phyloP scores from a whole-genome alignment of 1,140 invertebrate species.

The Cyphomyrmex costatus region DNA sequence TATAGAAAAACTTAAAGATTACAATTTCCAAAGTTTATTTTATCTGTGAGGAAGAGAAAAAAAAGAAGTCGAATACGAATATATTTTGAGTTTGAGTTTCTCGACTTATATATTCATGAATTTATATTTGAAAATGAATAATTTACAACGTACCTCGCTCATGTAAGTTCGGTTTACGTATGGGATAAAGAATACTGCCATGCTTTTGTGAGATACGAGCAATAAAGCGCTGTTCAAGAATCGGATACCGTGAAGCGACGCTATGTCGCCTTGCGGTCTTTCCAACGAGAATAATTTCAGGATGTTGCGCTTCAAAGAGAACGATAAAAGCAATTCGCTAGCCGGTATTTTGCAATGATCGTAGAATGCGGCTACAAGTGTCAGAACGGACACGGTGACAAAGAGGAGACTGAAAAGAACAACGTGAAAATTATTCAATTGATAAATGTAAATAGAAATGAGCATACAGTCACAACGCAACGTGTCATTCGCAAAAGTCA shows the following conservation, averaged over 20 bases:
- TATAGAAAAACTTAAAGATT: not conserved
- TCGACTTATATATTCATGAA: not conserved
- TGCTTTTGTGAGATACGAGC: slow-evolving; percentile 90
- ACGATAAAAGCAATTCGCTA: slow-evolving; percentile 87
- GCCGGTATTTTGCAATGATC: slow-evolving; percentile 81
- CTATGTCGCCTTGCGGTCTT: slow-evolving; percentile 88
- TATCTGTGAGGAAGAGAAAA: not conserved
- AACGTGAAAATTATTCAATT: slow-evolving; percentile 2
- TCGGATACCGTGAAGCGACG: slow-evolving; percentile 90
- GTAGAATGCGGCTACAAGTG: slow-evolving; percentile 79
- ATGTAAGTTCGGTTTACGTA: slow-evolving; percentile 90
- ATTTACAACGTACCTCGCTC: slow-evolving; percentile 86
- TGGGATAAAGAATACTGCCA: slow-evolving; percentile 91
- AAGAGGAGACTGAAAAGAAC: slow-evolving; percentile 81
- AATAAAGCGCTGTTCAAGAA: slow-evolving; percentile 90
- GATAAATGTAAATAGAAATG: no score
- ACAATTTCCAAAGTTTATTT: not conserved
- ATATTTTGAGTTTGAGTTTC: not conserved
- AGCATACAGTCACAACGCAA: no score
- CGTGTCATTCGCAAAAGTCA: no score
- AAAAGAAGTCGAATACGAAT: not conserved
- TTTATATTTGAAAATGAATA: not conserved
- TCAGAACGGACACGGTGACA: slow-evolving; percentile 74
- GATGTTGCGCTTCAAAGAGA: slow-evolving; percentile 89
- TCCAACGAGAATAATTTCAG: slow-evolving; percentile 87